Evolutionary conservation across 2,888 invertebrate genomes (phyloP).

Genomic region (Saturnia pavonia): DNA sequence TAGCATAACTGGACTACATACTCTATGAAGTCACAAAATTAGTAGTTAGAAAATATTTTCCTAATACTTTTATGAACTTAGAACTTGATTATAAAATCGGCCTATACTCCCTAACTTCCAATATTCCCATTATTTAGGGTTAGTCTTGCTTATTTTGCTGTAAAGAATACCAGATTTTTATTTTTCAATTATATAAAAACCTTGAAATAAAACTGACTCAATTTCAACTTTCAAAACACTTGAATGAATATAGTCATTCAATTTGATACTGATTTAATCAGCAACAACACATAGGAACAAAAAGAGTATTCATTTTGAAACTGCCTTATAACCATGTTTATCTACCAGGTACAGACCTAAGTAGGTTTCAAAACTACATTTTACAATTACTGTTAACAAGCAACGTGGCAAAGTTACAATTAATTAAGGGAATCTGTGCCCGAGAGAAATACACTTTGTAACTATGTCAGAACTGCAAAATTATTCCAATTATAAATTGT

Average conservation of each 20-base stretch:
- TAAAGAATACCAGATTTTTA: not conserved
- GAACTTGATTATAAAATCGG: not conserved
- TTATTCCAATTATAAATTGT: not conserved
- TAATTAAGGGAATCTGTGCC: not conserved
- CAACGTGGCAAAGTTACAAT: not conserved
- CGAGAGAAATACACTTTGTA: not conserved
- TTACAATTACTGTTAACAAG: not conserved
- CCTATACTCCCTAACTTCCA: not conserved
- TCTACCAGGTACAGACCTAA: not conserved
- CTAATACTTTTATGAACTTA: not conserved
- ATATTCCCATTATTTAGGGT: not conserved
- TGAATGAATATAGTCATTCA: too few species aligned
- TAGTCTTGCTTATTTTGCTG: not conserved
- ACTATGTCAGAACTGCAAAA: not conserved
- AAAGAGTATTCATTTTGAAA: not conserved
- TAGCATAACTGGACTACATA: not conserved
- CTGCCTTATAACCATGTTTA: not conserved
- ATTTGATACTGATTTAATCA: too few species aligned
- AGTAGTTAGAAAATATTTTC: not conserved
- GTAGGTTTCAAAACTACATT: not conserved
- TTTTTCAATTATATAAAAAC: not conserved
- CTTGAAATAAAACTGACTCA: too few species aligned
- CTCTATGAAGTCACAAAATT: not conserved
- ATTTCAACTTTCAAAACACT: too few species aligned
- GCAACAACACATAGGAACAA: too few species aligned